phyloP scores from a whole-genome alignment of 2,113 vertebrate species.

The Chionodraco myersi region DNA sequence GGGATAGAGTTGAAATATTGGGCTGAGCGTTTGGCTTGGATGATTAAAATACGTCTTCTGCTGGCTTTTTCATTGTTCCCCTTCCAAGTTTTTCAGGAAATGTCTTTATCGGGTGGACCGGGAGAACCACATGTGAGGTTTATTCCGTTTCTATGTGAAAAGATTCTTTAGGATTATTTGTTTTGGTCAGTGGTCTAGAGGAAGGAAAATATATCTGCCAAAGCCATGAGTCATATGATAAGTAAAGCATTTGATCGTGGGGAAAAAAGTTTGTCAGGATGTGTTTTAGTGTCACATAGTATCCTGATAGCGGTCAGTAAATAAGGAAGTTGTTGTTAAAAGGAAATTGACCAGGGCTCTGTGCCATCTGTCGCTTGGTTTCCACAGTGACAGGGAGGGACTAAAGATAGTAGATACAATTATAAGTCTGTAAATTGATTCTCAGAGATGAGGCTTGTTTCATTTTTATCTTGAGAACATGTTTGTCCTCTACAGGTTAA shows the following conservation, averaged over 20 bases:
- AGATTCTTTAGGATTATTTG: background rate
- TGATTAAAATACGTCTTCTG: too few species aligned
- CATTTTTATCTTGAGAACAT: background rate
- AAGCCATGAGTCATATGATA: background rate
- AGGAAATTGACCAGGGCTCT: slow-evolving; percentile 21
- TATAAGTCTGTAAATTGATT: slow-evolving; percentile 37
- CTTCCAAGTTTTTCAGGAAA: background rate
- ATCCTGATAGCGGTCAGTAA: slow-evolving; percentile 5
- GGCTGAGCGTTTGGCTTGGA: too few species aligned
- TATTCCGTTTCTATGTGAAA: too few species aligned
- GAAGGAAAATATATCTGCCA: background rate
- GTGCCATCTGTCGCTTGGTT: background rate
- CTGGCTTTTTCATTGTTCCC: too few species aligned
- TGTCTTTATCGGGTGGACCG: background rate
- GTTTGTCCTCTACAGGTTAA: slow-evolving; percentile 7
- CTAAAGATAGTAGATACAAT: slow-evolving; percentile 10
- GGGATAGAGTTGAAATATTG: too few species aligned
- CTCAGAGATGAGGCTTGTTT: background rate
- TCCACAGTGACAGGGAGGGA: slow-evolving; percentile 15
- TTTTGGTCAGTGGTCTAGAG: background rate
- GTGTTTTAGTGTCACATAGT: background rate
- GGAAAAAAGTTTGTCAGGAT: background rate
- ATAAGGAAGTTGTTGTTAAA: slow-evolving; percentile 6
- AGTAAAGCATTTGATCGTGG: background rate
- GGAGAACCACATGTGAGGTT: background rate